phyloP scores from a whole-genome alignment of 2,113 vertebrate species.

The Vidua macroura region DNA sequence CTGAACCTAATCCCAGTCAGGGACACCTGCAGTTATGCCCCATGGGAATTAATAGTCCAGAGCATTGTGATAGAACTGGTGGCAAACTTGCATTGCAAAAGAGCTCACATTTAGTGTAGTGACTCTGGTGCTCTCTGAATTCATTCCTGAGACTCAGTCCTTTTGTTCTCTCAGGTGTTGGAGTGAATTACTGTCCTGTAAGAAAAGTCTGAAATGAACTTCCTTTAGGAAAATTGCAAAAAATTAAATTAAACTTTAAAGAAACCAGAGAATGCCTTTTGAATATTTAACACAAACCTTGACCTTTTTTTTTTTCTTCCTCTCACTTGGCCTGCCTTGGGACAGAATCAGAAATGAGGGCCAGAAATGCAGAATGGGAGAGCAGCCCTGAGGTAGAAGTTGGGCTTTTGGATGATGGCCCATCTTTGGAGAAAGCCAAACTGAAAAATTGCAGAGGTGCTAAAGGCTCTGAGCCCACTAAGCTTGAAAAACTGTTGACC shows the following conservation, averaged over 20 bases:
- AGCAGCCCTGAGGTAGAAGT: background rate
- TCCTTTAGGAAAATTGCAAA: background rate
- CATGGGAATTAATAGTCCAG: background rate
- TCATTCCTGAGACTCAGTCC: background rate
- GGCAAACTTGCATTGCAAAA: background rate
- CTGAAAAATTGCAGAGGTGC: background rate
- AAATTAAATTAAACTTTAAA: constrained; percentile 32
- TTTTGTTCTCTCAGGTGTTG: background rate
- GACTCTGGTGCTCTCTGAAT: background rate
- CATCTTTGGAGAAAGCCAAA: background rate
- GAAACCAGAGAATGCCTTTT: background rate
- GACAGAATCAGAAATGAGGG: background rate
- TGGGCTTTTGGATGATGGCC: background rate
- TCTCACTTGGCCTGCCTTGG: background rate
- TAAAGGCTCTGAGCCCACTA: background rate
- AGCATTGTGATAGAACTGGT: background rate
- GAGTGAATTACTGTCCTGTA: constrained; percentile 17
- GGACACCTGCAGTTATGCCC: background rate
- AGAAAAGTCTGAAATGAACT: background rate
- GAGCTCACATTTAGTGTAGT: background rate
- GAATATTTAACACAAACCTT: background rate
- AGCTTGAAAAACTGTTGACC: background rate
- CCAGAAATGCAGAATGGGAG: background rate
- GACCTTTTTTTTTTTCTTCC: background rate
- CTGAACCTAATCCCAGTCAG: background rate